Conservation (phyloP, 2,888 invertebrate species). For the Drosophila rellima region DNA sequence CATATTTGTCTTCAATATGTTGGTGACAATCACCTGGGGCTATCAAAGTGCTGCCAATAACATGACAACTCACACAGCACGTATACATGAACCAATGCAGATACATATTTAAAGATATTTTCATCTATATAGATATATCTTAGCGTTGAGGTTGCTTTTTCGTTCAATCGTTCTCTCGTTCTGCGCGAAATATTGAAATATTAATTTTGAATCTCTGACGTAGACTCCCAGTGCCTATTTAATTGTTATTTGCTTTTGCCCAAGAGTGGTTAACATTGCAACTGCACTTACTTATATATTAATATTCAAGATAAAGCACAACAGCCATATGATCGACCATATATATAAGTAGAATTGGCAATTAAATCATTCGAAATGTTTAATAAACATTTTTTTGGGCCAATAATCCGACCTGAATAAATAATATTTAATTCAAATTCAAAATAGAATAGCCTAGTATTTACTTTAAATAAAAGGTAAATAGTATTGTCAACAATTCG, state of each 20-base stretch:
- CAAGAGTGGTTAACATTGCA: slow-evolving; percentile 19
- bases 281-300: slow-evolving; percentile 29
- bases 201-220: slow-evolving; percentile 59
- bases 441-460: too few species aligned
- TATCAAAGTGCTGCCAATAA: slow-evolving; percentile 73
- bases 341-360: slow-evolving; percentile 12
- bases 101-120: background rate
- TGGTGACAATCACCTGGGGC: slow-evolving; percentile 75
- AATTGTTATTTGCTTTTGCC: slow-evolving; percentile 40
- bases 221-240: slow-evolving; percentile 32
- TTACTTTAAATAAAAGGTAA: too few species aligned
- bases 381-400: too few species aligned
- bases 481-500: too few species aligned
- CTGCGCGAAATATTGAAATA: slow-evolving; percentile 65
- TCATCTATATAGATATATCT: slow-evolving; percentile 15
- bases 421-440: too few species aligned
- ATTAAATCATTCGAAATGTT: background rate
- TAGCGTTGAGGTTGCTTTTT: slow-evolving; percentile 56
- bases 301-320: slow-evolving; percentile 21
- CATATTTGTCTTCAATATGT: slow-evolving; percentile 70
- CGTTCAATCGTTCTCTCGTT: slow-evolving; percentile 26
- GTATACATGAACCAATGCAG: background rate
- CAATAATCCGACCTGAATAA: too few species aligned
- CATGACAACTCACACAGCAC: slow-evolving; percentile 51
- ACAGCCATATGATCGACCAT: slow-evolving; percentile 13